A percentile compares a stretch with the other conserved stretches of the same genome.
These are phyloP conservation scores for Pocillopora verrucosa DNA, from an alignment of 64 coral and sea anemone genomes.

Conservation along the genomic window DNA sequence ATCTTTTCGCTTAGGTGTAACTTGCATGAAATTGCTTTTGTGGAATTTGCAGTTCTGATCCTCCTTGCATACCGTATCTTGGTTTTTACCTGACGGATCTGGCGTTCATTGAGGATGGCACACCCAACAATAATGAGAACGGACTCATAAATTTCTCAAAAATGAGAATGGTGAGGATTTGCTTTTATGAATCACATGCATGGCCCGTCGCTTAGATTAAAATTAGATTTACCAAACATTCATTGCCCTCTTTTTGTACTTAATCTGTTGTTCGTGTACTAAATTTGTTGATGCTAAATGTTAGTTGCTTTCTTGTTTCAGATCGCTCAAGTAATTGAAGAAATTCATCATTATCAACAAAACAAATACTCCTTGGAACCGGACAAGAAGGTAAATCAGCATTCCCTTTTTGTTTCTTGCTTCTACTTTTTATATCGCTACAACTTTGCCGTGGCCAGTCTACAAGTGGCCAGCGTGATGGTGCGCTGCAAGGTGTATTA, in stretches of 20 bases:
- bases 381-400: constrained; percentile 59
- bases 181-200: neutral
- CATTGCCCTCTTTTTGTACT: too few relatives aligned
- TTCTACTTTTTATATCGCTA: too few relatives aligned
- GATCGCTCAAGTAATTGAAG: constrained; percentile 95
- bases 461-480: too few relatives aligned
- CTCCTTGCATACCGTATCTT: constrained; percentile 92
- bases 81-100: constrained; percentile 93
- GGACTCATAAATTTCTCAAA: constrained; percentile 98
- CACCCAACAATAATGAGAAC: constrained; percentile 75
- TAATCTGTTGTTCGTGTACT: too few relatives aligned
- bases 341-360: constrained; percentile 95
- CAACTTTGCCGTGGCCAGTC: too few relatives aligned
- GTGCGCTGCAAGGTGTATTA: too few relatives aligned
- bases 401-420: neutral
- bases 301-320: neutral
- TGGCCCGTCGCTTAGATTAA: neutral
- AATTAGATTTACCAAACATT: too few relatives aligned
- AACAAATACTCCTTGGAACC: constrained; percentile 78
- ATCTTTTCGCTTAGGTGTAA: neutral
- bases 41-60: constrained; percentile 78
- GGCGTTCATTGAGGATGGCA: constrained; percentile 97
- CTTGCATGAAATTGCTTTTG: neutral
- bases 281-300: neutral
- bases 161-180: constrained; percentile 92